Evolutionary conservation across 2,888 invertebrate species (phyloP), one percentile per base, ranked within the genome.

Genomic region (Perizoma affinitatum): DNA sequence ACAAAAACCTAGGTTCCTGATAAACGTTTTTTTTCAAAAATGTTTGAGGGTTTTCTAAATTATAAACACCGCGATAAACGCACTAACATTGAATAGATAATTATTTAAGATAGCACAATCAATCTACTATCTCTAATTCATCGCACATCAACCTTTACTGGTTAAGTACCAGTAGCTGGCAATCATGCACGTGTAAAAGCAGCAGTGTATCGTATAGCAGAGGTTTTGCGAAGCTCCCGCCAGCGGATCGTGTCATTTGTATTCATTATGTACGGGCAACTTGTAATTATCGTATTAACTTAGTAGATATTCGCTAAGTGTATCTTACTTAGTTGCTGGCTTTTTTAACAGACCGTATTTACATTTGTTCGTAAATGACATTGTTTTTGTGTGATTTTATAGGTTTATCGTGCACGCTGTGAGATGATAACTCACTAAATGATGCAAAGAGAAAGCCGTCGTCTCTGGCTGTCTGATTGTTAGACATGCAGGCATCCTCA

Each of bases 281-380:
- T 71, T 68, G 74, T 78, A 80, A 81, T 82, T 82, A 82, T 79
- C 80, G 75, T 78, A 80, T 80, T 80, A 80, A 71, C 74, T 60
- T 58, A 61, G 74, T 73, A 75, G 71, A 70, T 74, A 72, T 73
- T 72, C 70, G 61, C 58, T 60, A 61, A 75, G 72, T 73, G 75
- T 76, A 72, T 63, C 66, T 69, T 68, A 63, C 1, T 22, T 22
- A n/a, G 69, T 67, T 63, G 67, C 66, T 63, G 72, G 63, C 71
- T 76, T 79, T 78, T 78, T 79, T 73, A 70, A 73, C 60, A 52
- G 54, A 53, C 60, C 69, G 69, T 76, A 74, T 76, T 65, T 61
- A 58, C 58, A 63, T 67, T 61, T 61, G 55, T 65, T 61, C 63
- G 67, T 53, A 65, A 65, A 55, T 68, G 63, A 57, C 63, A 62